Conservation (phyloP, 1,140 invertebrate species). For the Bombus fervidus region DNA sequence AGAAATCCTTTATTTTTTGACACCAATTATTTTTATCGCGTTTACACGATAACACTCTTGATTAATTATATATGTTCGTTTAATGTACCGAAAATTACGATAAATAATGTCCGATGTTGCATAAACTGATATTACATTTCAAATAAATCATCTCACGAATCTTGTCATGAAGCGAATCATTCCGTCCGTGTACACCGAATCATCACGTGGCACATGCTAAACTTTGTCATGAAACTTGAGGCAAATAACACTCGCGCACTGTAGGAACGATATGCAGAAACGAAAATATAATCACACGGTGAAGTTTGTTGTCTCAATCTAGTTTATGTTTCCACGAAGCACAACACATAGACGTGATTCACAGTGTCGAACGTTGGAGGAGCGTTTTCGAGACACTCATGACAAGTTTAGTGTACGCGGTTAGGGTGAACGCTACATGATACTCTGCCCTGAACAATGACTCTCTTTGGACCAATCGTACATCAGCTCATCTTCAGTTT, state of each 20-base stretch:
- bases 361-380: slow-evolving; percentile 22
- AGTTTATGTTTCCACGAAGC: not conserved
- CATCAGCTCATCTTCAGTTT: slow-evolving; percentile 54
- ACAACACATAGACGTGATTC: slow-evolving; percentile 18
- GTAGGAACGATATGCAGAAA: slow-evolving; percentile 20
- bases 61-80: not conserved
- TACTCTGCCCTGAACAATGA: slow-evolving; percentile 62
- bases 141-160: not conserved
- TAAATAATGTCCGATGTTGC: no score
- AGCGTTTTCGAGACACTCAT: slow-evolving; percentile 50
- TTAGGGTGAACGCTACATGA: slow-evolving; percentile 37
- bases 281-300: slow-evolving; percentile 24
- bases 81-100: no score
- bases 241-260: slow-evolving; percentile 36
- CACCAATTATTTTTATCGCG: not conserved
- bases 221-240: slow-evolving; percentile 14
- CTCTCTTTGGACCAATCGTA: slow-evolving; percentile 65
- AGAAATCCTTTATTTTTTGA: no score
- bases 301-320: not conserved
- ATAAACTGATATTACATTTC: not conserved
- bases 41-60: not conserved
- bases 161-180: slow-evolving; percentile 21
- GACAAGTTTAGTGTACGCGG: slow-evolving; percentile 40
- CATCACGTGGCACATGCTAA: slow-evolving; percentile 39
- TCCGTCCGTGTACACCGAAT: not conserved